Evolutionary conservation across 1,140 invertebrate genomes (phyloP), one percentile per base, ranked within the genome.

Genomic region (Achroia grisella): DNA sequence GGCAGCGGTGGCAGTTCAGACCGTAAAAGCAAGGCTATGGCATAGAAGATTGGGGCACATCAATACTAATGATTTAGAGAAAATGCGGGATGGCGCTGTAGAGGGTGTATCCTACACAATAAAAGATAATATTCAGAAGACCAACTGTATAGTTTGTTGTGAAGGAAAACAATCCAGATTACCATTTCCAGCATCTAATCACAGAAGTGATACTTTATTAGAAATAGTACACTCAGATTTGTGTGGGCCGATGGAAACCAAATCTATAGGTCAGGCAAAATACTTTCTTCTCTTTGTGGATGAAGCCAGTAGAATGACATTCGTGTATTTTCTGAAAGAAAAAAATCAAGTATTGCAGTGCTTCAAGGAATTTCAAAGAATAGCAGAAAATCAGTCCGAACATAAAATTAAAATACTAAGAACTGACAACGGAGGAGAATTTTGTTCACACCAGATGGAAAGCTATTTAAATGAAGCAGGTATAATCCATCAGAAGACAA

Each of bases 351-450:
- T 71, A 4, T 58, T 59, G 27, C 13, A 64, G 8, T 32, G 12
- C 17, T 65, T 65, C 44, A 44, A 47, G 35, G 10, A 42, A 13
- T 72, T 53, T 37, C 28, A 10, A 29, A 29, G 28, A 6, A 6
- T 29, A 29, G 55, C 58, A 5, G 58, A 79, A 55, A 78, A 62
- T 34, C 51, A 74, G 52, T 56, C 47, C 17, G 31, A 41, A 1
- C 3, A 52, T 1, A 64, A 61, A 30, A 55, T 82, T 10, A 77
- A 79, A 55, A 44, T 40, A 8, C 10, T 84, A 15, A 36, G 62
- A 39, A 65, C 52, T 10, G 76, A 82, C 35, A 84, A 85, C 56
- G 86, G 81, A 28, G 55, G 12, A 15, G 81, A 87, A 60, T 87
- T 59, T 47, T 14, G 56, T 4, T 73, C 68, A 48, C 36, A 34